Conservation (phyloP, 2,797 vertebrate genomes). For the Mus caroli region DNA sequence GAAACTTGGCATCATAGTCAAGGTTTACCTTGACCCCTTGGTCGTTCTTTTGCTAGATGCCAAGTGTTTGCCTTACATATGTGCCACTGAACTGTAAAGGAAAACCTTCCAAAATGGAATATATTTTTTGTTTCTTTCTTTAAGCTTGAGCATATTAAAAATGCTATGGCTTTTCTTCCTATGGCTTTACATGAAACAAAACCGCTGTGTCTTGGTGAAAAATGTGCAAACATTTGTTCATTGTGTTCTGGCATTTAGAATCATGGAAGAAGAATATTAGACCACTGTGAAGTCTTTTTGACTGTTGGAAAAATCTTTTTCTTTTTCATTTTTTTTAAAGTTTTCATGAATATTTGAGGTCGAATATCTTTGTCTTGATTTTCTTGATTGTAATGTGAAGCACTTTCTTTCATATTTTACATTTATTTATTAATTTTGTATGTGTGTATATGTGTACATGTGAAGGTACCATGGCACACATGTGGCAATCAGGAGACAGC, state of each 20-base stretch:
- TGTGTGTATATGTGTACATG: not conserved
- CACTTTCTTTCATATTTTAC: not conserved
- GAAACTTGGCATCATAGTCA: not conserved
- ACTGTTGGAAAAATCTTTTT: conserved; percentile 1
- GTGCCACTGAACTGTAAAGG: not conserved
- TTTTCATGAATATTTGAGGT: conserved; percentile 13
- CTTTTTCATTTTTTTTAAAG: conserved; percentile 39
- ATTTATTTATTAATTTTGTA: not conserved
- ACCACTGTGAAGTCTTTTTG: not conserved
- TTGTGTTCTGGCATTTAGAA: conserved; percentile 38
- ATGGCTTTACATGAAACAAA: conserved; percentile 26
- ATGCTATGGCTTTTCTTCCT: not conserved
- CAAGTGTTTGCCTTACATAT: not conserved
- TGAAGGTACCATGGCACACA: not conserved
- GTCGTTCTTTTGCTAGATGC: not conserved
- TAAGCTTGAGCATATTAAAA: conserved; percentile 9
- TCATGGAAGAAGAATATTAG: conserved; percentile 17
- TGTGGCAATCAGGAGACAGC: not conserved
- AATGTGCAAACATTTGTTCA: conserved; percentile 31
- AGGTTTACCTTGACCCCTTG: not conserved
- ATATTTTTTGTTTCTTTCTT: not conserved
- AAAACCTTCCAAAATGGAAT: conserved; percentile 5
- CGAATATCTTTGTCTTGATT: conserved; percentile 9
- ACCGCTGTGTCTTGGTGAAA: conserved; percentile 35
- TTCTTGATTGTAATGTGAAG: not conserved